These are phyloP conservation scores for Formicarius rufipectus DNA, from an alignment of 2,113 vertebrate genomes.

Conservation along the genomic window DNA sequence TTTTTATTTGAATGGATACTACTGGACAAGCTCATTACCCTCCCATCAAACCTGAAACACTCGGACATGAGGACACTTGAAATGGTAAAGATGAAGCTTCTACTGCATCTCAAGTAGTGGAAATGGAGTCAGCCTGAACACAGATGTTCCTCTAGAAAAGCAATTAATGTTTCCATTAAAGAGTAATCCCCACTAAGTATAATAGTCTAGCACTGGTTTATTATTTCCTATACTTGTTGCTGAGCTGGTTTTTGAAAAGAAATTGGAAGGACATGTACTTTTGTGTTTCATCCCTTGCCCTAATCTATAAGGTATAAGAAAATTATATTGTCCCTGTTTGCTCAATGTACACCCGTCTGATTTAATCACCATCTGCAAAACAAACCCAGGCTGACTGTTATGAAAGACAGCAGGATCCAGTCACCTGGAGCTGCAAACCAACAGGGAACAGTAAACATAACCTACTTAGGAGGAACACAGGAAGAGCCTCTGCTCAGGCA, in stretches of 20 bases:
- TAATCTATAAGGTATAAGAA: background rate
- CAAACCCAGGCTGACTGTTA: background rate
- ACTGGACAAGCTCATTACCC: background rate
- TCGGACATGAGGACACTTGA: background rate
- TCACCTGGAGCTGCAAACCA: constrained; percentile 27
- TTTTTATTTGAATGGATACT: background rate
- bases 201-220: background rate
- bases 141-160: background rate
- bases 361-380: constrained; percentile 35
- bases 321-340: background rate
- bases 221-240: background rate
- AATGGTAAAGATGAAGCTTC: background rate
- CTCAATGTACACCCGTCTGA: background rate
- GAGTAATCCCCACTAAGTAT: background rate
- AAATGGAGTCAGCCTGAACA: background rate
- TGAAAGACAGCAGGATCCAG: constrained; percentile 43
- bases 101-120: background rate
- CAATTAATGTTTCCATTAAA: background rate
- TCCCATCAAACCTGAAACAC: background rate
- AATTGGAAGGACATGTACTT: background rate
- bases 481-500: background rate
- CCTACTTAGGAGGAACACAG: constrained; percentile 49
- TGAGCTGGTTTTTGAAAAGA: background rate
- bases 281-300: constrained; percentile 1
- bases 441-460: constrained; percentile 58